These are phyloP conservation scores for Lycodopsis pacificus DNA, from an alignment of 2,797 vertebrate genomes.

Conservation along the genomic window DNA sequence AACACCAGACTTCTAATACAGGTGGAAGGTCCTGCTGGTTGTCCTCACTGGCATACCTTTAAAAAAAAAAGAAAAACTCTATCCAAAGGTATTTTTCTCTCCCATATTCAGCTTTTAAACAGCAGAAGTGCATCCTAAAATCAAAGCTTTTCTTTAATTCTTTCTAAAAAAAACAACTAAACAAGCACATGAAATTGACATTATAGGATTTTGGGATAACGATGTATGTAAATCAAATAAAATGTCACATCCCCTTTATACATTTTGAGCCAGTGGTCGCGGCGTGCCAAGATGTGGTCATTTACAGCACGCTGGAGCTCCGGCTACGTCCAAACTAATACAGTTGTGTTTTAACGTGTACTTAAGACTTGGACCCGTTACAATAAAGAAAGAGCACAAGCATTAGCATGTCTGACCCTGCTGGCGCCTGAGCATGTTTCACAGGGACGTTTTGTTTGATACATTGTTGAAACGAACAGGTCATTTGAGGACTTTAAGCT, in stretches of 20 bases:
- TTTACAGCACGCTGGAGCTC: constrained; percentile 4
- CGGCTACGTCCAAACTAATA: background rate
- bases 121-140: background rate
- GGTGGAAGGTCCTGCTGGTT: background rate
- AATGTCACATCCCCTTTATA: background rate
- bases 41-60: background rate
- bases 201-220: background rate
- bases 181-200: background rate
- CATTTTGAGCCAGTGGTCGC: background rate
- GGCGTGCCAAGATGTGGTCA: constrained; percentile 8
- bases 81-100: background rate
- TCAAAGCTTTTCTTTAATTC: background rate
- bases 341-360: background rate
- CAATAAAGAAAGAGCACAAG: constrained; percentile 10
- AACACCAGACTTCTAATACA: background rate
- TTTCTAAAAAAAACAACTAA: background rate
- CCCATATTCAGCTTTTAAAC: background rate
- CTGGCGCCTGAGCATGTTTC: constrained; percentile 11
- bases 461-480: constrained; percentile 24
- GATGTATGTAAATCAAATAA: constrained; percentile 13
- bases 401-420: constrained; percentile 11
- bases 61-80: background rate
- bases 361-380: background rate
- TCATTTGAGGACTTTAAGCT: constrained; percentile 36
- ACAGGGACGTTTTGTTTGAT: constrained; percentile 11